Evolutionary conservation across 2,797 vertebrate genomes (phyloP).

Genomic region (Benthosema pterotum): DNA sequence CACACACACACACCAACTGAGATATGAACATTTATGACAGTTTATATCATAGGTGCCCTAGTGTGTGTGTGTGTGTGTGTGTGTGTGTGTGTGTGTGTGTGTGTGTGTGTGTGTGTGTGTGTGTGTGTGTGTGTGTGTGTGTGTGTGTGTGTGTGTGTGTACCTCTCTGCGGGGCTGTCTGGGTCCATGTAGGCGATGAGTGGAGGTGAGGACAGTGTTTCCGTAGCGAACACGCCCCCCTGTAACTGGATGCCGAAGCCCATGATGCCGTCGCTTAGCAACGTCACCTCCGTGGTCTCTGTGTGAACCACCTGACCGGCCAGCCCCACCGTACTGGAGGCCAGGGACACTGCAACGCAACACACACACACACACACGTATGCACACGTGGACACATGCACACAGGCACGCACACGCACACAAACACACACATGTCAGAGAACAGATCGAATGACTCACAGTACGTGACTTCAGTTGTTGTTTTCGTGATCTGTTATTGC

Average conservation of each 20-base stretch:
- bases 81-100: constrained; percentile 7
- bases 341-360: constrained; percentile 97
- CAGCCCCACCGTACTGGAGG: constrained; percentile 94
- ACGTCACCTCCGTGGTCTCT: constrained; percentile 92
- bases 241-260: constrained; percentile 98
- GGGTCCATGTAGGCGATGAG: constrained; percentile 97
- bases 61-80: constrained; percentile 18
- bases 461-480: too few species aligned
- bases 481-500: too few species aligned
- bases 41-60: too few species aligned
- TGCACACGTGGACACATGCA: not conserved
- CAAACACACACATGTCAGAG: not conserved
- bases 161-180: constrained; percentile 97
- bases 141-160: constrained; percentile 11
- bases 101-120: constrained; percentile 1
- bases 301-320: constrained; percentile 98
- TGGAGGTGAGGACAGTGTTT: constrained; percentile 95
- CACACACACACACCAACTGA: rapidly evolving
- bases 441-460: too few species aligned
- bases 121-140: constrained; percentile 5
- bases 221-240: constrained; percentile 95
- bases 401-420: not conserved
- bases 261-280: constrained; percentile 92
- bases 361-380: not conserved
- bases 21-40: too few species aligned